Conservation (phyloP, 2,797 vertebrate genomes). For the Hippocampus kuda region DNA sequence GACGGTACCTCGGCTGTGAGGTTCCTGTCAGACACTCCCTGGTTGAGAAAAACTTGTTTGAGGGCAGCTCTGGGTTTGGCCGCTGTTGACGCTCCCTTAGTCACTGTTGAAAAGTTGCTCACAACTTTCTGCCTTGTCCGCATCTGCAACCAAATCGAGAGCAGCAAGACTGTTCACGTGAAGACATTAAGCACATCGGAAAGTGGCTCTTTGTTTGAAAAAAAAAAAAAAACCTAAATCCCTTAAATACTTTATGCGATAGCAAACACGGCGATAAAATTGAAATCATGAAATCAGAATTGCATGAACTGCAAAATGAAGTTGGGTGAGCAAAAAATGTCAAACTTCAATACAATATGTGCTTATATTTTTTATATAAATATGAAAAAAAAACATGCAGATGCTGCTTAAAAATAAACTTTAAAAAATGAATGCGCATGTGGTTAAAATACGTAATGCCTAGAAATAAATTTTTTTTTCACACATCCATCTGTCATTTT, state of each 20-base stretch:
- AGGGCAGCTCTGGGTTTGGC: conserved; percentile 55
- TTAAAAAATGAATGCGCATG: not conserved
- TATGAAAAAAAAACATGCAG: not conserved
- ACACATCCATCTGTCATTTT: not conserved
- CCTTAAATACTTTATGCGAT: too few species aligned
- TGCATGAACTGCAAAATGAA: too few species aligned
- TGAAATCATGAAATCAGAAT: too few species aligned
- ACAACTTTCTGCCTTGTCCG: conserved; percentile 55
- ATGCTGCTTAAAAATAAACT: not conserved
- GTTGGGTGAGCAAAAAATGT: too few species aligned
- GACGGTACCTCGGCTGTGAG: conserved; percentile 43
- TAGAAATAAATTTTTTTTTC: not conserved
- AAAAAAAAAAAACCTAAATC: not conserved
- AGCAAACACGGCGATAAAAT: too few species aligned
- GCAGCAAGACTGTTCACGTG: not conserved
- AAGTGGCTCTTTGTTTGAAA: not conserved
- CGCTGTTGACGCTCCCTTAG: conserved; percentile 42
- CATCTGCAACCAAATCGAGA: conserved; percentile 37
- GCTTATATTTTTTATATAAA: too few species aligned
- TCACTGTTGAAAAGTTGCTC: conserved; percentile 54
- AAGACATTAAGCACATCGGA: not conserved
- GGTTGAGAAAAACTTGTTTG: conserved; percentile 61
- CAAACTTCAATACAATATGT: too few species aligned
- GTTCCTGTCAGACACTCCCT: conserved; percentile 60
- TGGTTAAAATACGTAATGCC: too few species aligned